phyloP scores from a whole-genome alignment of 2,113 vertebrate genomes.

The Lampris incognitus region DNA sequence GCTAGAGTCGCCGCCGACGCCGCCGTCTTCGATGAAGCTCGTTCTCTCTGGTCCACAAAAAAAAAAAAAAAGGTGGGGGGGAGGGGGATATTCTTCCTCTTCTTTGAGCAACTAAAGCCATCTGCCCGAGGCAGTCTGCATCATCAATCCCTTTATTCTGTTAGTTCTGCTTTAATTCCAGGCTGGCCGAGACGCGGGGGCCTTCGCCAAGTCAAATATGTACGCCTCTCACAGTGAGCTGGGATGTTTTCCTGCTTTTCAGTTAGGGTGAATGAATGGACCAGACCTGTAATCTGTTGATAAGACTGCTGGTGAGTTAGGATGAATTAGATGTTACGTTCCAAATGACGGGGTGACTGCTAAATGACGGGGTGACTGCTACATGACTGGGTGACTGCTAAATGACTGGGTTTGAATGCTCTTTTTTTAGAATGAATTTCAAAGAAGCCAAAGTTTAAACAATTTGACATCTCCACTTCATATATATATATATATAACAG shows the following conservation, averaged over 20 bases:
- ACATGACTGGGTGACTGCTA: slow-evolving; percentile 36
- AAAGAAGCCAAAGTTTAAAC: slow-evolving; percentile 27
- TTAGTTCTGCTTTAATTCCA: slow-evolving; percentile 66
- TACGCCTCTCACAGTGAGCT: slow-evolving; percentile 50
- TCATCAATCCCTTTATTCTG: slow-evolving; percentile 67
- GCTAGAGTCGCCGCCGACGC: slow-evolving; percentile 23
- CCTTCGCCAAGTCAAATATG: slow-evolving; percentile 62
- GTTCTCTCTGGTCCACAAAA: slow-evolving; percentile 40
- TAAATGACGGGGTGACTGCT: too few species aligned
- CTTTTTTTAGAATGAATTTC: slow-evolving; percentile 28
- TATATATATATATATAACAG: too few species aligned
- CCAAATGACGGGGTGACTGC: not conserved
- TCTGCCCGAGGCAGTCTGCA: slow-evolving; percentile 54
- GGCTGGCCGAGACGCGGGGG: slow-evolving; percentile 49
- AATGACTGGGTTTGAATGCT: slow-evolving; percentile 53
- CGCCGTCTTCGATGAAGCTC: slow-evolving; percentile 45
- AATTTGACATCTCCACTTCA: slow-evolving; percentile 20
- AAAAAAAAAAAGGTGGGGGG: slow-evolving; percentile 13
- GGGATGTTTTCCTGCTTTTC: slow-evolving; percentile 42
- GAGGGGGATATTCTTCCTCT: slow-evolving; percentile 19
- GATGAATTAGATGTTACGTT: slow-evolving; percentile 50
- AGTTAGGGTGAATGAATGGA: slow-evolving; percentile 52
- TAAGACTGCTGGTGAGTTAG: slow-evolving; percentile 50
- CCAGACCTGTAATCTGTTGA: slow-evolving; percentile 51
- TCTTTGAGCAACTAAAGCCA: slow-evolving; percentile 46